phyloP scores from a whole-genome alignment of 1,140 invertebrate species.

The Papilio xuthus region DNA sequence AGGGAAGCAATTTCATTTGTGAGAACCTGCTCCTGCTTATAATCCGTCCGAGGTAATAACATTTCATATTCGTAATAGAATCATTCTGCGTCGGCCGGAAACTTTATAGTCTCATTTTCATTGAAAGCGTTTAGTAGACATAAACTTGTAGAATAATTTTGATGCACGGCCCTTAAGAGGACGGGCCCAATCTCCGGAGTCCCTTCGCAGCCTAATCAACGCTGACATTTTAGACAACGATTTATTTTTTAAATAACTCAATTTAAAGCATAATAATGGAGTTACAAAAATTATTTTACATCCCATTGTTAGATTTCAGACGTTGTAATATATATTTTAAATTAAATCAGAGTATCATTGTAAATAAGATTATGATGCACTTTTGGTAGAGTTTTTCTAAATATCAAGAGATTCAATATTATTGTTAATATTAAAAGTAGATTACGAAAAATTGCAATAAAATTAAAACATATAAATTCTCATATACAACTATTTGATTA shows the following conservation, averaged over 20 bases:
- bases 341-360: neutral
- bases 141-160: slow-evolving; percentile 78
- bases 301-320: neutral
- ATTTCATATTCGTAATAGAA: slow-evolving; percentile 82
- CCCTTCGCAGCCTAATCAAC: slow-evolving; percentile 62
- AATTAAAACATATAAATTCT: neutral
- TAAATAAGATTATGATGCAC: neutral
- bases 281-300: slow-evolving; percentile 4
- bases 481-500: neutral
- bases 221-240: slow-evolving; percentile 43
- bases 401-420: no score
- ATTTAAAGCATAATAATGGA: slow-evolving; percentile 32
- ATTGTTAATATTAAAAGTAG: no score
- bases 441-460: neutral
- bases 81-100: slow-evolving; percentile 78
- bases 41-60: slow-evolving; percentile 81
- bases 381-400: no score
- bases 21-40: slow-evolving; percentile 80
- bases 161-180: slow-evolving; percentile 62
- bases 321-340: neutral
- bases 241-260: slow-evolving; percentile 43
- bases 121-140: slow-evolving; percentile 79
- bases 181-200: slow-evolving; percentile 70
- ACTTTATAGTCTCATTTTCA: slow-evolving; percentile 81
- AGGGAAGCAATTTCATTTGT: slow-evolving; percentile 81